phyloP scores from a whole-genome alignment of 2,888 invertebrate species.

The Epinotia bilunana region DNA sequence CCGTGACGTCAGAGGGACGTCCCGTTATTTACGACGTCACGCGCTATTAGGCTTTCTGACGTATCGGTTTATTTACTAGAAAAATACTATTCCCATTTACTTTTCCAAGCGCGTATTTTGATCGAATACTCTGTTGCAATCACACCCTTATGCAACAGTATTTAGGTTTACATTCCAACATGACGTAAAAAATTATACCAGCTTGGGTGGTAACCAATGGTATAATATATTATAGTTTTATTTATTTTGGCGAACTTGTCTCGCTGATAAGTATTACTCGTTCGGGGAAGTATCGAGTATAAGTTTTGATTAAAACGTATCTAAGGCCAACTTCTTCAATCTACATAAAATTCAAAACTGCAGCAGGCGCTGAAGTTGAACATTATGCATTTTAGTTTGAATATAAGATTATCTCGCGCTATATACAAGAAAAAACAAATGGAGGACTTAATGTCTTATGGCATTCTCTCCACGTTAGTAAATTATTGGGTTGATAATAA shows the following conservation, averaged over 20 bases:
- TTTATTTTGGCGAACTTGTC: not conserved
- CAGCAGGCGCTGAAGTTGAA: not conserved
- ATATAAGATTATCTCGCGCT: not conserved
- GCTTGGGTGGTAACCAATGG: not conserved
- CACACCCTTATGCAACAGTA: not conserved
- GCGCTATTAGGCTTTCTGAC: constrained; percentile 44
- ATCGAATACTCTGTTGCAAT: not conserved
- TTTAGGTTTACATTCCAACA: not conserved
- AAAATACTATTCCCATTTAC: constrained; percentile 32
- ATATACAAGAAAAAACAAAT: too few relatives aligned
- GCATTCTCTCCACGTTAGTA: too few relatives aligned
- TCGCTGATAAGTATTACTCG: not conserved
- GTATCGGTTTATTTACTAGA: constrained; percentile 42
- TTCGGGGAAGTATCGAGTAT: not conserved
- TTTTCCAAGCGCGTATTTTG: constrained; percentile 2
- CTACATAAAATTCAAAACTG: not conserved
- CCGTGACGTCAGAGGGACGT: constrained; percentile 39
- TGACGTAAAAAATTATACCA: not conserved
- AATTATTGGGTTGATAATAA: too few relatives aligned
- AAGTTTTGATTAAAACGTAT: constrained; percentile 8
- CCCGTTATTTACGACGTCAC: constrained; percentile 44
- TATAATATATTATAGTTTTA: not conserved
- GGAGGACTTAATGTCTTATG: too few relatives aligned
- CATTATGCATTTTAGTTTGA: too few relatives aligned
- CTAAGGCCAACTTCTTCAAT: not conserved